Percentiles rank a stretch among this genome's conserved stretches.
These are phyloP conservation scores for Fulmarus glacialis DNA, from an alignment of 2,113 vertebrate species.

Conservation along the genomic window DNA sequence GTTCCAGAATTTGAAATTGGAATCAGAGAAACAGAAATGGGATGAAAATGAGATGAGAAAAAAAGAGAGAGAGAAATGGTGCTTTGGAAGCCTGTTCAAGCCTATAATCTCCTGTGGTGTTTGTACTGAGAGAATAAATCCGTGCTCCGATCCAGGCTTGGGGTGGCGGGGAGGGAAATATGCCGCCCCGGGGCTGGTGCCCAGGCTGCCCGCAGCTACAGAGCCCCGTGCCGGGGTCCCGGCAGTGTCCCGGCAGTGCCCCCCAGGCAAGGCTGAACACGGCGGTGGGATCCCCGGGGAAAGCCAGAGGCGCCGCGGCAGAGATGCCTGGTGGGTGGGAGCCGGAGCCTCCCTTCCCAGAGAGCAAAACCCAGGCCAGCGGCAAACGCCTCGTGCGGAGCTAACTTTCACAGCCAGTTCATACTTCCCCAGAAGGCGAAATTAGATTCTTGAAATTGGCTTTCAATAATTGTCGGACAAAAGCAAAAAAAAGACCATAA, in stretches of 20 bases:
- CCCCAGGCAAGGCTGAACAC: not conserved
- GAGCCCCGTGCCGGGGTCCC: not conserved
- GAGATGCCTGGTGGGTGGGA: not conserved
- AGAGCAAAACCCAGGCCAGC: not conserved
- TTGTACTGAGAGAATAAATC: not conserved
- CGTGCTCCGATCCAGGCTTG: not conserved
- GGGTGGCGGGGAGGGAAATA: not conserved
- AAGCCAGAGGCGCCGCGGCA: no score
- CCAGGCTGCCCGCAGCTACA: not conserved
- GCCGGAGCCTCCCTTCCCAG: not conserved
- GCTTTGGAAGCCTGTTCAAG: not conserved
- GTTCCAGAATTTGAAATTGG: not conserved
- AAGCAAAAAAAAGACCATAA: not conserved
- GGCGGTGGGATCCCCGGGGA: not conserved
- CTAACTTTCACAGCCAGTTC: no score
- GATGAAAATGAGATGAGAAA: not conserved
- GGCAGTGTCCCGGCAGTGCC: not conserved
- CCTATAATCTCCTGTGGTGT: not conserved
- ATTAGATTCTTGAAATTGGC: not conserved
- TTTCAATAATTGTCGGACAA: not conserved
- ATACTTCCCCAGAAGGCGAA: not conserved
- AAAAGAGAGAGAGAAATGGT: not conserved
- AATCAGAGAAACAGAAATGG: not conserved
- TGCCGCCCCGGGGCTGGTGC: not conserved
- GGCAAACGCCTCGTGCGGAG: rapidly evolving